Base-by-base conservation (phyloP, 2,888 invertebrate genomes). In the Hypena proboscidalis region DNA sequence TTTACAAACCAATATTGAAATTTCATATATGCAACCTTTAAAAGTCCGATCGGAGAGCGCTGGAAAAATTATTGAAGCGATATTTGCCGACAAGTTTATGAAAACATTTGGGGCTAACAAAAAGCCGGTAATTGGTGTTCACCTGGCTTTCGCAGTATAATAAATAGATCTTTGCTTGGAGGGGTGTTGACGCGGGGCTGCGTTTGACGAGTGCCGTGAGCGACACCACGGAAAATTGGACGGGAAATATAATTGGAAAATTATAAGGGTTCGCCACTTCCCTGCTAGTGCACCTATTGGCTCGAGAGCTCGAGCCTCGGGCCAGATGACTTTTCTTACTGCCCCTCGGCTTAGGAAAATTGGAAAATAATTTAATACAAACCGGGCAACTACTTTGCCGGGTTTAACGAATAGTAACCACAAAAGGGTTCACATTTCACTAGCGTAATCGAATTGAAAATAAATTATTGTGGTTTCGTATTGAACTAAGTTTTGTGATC, bases 241-340 rank as follows among this genome's bases (percentile, higher is more conserved):
- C 83, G 86, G 87, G 87, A 89, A 90, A 88, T 89, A 90, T 90
- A 90, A 90, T 90, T 90, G 89, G 90, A 88, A 87, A 90, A 90
- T 90, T 90, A 90, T 90, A 85, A 88, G 82, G 85, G 77, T 74
- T 74, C 77, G 80, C 80, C 81, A 80, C 80, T 86, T 83, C 77
- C 76, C 67, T 54, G 67, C 46, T 53, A 59, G 63, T 54, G 47
- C 66, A 70, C 63, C 70, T 65, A 64, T 47, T 67, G 58, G 53
- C 59, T 51, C 8, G 20, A n/a, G n/a, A n/a, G n/a, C n/a, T n/a
- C n/a, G 46, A 54, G 48, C 37, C 67, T 58, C 42, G 53, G 34
- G 58, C 66, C 67, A 42, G 46, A 64, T 58, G 52, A 70, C 69
- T 70, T 61, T 62, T 66, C 65, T 56, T 40, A 59, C 58, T 62